Evolutionary conservation across 2,797 vertebrate genomes (phyloP).

Genomic region (Galaxias olidus): DNA sequence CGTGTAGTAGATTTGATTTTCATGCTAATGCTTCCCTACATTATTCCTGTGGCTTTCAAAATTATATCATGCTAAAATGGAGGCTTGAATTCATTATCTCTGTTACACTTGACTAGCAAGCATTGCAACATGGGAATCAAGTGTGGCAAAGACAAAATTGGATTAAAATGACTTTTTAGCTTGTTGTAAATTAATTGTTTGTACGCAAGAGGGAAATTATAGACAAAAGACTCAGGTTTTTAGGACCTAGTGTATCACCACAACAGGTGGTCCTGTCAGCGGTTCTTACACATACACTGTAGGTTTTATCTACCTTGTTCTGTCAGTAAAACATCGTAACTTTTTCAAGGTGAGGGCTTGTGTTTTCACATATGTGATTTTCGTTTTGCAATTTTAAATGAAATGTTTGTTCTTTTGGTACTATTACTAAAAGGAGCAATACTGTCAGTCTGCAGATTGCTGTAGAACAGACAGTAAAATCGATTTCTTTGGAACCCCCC

Average conservation of each 20-base stretch:
- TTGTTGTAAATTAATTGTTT: slow-evolving; percentile 57
- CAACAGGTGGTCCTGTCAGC: slow-evolving; percentile 32
- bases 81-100: slow-evolving; percentile 54
- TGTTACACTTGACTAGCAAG: slow-evolving; percentile 55
- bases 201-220: slow-evolving; percentile 47
- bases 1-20: slow-evolving; percentile 8
- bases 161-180: slow-evolving; percentile 67
- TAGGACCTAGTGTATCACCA: slow-evolving; percentile 35
- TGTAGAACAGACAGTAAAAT: too few species aligned
- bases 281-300: neutral
- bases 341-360: too few species aligned
- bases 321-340: neutral
- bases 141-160: slow-evolving; percentile 55
- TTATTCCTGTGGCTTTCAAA: slow-evolving; percentile 49
- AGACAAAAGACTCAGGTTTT: slow-evolving; percentile 39
- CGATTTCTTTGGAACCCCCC: too few species aligned
- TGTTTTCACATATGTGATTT: too few species aligned
- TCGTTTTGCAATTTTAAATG: too few species aligned
- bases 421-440: too few species aligned
- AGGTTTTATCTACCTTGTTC: neutral
- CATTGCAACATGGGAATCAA: slow-evolving; percentile 42
- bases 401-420: too few species aligned
- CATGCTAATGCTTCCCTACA: slow-evolving; percentile 17
- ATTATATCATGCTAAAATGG: slow-evolving; percentile 46
- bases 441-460: too few species aligned